Percentiles rank a stretch among this genome's conserved stretches.
phyloP scores from a whole-genome alignment of 2,888 invertebrate species.

The Sphinx pinastri region DNA sequence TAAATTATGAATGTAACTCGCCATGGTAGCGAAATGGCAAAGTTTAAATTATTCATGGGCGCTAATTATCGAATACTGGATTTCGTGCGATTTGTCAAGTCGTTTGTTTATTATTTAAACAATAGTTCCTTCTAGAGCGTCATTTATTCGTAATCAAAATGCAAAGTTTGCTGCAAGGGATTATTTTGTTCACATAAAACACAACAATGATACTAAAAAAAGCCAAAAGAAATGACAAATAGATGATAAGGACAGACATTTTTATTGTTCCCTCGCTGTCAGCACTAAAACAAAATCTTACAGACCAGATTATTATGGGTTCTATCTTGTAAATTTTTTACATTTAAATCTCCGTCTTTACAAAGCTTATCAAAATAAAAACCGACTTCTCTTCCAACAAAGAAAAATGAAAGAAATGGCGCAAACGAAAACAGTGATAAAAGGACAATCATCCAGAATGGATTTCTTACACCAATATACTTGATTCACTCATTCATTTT shows the following conservation, averaged over 20 bases:
- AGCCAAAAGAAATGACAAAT: neutral
- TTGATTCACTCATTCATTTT: slow-evolving; percentile 55
- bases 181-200: too few species aligned
- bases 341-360: slow-evolving; percentile 29
- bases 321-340: slow-evolving; percentile 25
- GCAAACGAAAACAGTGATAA: slow-evolving; percentile 54
- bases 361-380: slow-evolving; percentile 34
- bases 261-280: neutral
- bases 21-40: slow-evolving; percentile 38
- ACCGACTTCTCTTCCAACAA: slow-evolving; percentile 35
- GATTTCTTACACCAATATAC: slow-evolving; percentile 61
- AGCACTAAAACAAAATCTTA: neutral
- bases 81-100: neutral
- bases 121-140: neutral
- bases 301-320: neutral
- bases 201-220: neutral
- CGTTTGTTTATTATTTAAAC: neutral
- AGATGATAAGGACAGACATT: neutral
- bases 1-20: slow-evolving; percentile 50
- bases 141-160: neutral
- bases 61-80: slow-evolving; percentile 28
- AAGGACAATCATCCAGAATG: slow-evolving; percentile 64
- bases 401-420: slow-evolving; percentile 42
- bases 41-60: slow-evolving; percentile 33
- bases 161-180: neutral